phyloP scores from a whole-genome alignment of 2,113 vertebrate genomes.

The Microtus montanus region DNA sequence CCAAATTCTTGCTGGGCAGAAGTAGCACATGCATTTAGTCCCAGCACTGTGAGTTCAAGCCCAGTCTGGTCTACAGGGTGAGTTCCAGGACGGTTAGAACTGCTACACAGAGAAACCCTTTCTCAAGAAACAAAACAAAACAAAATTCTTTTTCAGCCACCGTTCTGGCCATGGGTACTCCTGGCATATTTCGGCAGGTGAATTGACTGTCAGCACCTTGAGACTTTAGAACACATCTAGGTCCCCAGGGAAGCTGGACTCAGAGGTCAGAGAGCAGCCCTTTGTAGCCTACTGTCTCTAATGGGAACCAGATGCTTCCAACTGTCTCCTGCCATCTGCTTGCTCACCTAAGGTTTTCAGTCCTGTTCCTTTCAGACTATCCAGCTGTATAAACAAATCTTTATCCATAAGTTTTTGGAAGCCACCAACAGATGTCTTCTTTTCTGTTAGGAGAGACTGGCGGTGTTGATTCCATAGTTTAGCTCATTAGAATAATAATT shows the following conservation, averaged over 20 bases:
- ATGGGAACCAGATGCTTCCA: constrained; percentile 64
- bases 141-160: neutral
- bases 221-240: constrained; percentile 41
- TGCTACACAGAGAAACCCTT: too few species aligned
- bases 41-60: too few species aligned
- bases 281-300: constrained; percentile 36
- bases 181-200: constrained; percentile 48
- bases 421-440: constrained; percentile 40
- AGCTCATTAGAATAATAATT: constrained; percentile 71
- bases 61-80: too few species aligned
- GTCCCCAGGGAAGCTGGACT: neutral
- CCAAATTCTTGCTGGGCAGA: neutral
- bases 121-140: too few species aligned
- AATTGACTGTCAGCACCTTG: constrained; percentile 65
- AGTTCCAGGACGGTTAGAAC: too few species aligned
- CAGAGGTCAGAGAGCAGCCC: constrained; percentile 45
- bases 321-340: constrained; percentile 33
- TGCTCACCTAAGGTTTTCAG: constrained; percentile 59
- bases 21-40: too few species aligned
- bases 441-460: constrained; percentile 34
- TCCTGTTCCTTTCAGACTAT: constrained; percentile 36
- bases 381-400: constrained; percentile 78
- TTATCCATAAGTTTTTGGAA: constrained; percentile 30
- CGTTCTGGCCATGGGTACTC: neutral
- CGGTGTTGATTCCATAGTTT: neutral